Percentiles rank a stretch among this genome's conserved stretches.
Conservation (phyloP, 2,888 invertebrate species). For the Slavum lentiscoides region DNA sequence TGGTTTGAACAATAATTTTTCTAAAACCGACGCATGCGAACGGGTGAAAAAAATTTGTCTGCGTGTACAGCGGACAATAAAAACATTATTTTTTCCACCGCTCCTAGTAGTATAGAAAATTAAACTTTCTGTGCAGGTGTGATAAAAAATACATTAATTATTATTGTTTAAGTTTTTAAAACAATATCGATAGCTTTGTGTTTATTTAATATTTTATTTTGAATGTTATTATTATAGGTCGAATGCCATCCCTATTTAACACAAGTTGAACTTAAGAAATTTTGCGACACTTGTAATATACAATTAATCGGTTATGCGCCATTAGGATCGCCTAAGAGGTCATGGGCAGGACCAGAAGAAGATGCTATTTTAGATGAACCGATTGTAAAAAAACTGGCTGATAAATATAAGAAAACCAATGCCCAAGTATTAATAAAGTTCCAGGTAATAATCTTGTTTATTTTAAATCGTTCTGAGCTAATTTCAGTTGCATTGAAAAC, state of each 20-base stretch:
- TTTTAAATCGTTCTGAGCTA: background rate
- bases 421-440: constrained; percentile 74
- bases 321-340: constrained; percentile 79
- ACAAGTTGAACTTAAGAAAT: constrained; percentile 71
- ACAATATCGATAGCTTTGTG: background rate
- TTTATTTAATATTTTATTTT: background rate
- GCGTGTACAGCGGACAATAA: too few relatives aligned
- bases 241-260: constrained; percentile 58
- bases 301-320: constrained; percentile 81
- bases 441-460: constrained; percentile 58
- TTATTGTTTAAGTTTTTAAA: background rate
- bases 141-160: background rate
- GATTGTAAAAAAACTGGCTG: constrained; percentile 67
- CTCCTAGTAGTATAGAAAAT: too few relatives aligned
- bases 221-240: constrained; percentile 7
- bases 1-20: too few relatives aligned
- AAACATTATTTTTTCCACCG: too few relatives aligned
- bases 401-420: constrained; percentile 69
- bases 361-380: constrained; percentile 74
- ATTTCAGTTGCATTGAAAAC: constrained; percentile 1
- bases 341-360: constrained; percentile 76
- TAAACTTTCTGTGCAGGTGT: too few relatives aligned
- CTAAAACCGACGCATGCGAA: too few relatives aligned
- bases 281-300: constrained; percentile 70
- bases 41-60: too few relatives aligned